phyloP scores from a whole-genome alignment of 1,140 invertebrate species.

The Sarcophaga bullata region DNA sequence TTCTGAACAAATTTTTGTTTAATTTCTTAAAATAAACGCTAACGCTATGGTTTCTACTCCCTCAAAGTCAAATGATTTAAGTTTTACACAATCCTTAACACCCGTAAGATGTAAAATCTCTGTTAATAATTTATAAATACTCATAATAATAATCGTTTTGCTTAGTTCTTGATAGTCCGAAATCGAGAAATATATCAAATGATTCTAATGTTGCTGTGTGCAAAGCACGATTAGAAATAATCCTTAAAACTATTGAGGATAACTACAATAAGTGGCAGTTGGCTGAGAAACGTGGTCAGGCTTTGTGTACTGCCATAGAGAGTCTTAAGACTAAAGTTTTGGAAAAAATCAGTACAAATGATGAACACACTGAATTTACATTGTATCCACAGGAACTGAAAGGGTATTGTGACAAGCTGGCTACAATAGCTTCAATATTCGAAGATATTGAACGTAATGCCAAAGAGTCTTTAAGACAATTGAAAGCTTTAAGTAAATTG shows the following conservation, averaged over 20 bases:
- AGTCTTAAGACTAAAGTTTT: conserved; percentile 54
- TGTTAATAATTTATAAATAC: no score
- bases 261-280: conserved; percentile 60
- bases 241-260: conserved; percentile 50
- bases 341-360: conserved; percentile 32
- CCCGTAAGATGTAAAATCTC: conserved; percentile 56
- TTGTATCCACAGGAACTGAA: conserved; percentile 53
- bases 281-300: conserved; percentile 55
- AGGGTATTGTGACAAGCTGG: conserved; percentile 52
- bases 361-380: conserved; percentile 34
- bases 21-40: neutral
- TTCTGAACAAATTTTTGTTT: neutral
- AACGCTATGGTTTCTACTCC: conserved; percentile 26
- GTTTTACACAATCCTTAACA: conserved; percentile 47
- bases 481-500: conserved; percentile 49
- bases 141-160: conserved; percentile 45
- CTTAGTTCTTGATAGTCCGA: conserved; percentile 49
- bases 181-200: conserved; percentile 38
- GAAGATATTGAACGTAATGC: conserved; percentile 55
- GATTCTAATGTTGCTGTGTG: conserved; percentile 37
- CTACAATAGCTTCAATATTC: conserved; percentile 56
- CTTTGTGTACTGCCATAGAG: conserved; percentile 58
- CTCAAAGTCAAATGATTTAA: neutral
- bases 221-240: conserved; percentile 42
- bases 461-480: conserved; percentile 49